A percentile compares a stretch with the other conserved stretches of the same genome.
These are phyloP conservation scores for Papilio aristodemus DNA, from an alignment of 1,140 invertebrate genomes.

Conservation along the genomic window DNA sequence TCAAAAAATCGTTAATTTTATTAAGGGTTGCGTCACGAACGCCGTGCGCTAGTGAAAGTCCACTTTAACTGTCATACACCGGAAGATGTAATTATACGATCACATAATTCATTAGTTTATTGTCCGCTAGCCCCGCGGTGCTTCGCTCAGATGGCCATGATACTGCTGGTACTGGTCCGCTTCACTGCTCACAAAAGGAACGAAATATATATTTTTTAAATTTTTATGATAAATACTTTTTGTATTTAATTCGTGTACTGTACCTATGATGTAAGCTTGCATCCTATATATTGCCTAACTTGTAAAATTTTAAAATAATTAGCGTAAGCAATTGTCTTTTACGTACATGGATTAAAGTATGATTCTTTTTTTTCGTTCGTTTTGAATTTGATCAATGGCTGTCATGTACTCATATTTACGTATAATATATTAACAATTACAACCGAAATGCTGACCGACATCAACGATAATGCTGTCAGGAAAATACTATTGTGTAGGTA, in stretches of 20 bases:
- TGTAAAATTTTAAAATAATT: no score
- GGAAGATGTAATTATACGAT: slow-evolving; percentile 9
- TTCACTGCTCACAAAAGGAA: neutral
- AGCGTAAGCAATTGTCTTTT: no score
- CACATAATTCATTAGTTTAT: slow-evolving; percentile 21
- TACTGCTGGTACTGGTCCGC: neutral
- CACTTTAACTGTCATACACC: neutral
- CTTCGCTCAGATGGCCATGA: neutral
- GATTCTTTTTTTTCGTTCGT: no score
- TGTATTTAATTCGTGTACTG: neutral
- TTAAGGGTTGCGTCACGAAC: slow-evolving; percentile 3
- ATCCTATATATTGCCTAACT: no score
- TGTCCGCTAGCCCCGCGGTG: neutral
- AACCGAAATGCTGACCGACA: no score
- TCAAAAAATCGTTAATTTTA: slow-evolving; percentile 16
- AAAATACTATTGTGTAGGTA: no score
- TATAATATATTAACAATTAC: no score
- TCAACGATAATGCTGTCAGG: no score
- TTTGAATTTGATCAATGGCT: no score
- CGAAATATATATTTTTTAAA: neutral
- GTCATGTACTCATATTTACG: no score
- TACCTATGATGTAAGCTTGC: no score
- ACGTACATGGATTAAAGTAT: no score
- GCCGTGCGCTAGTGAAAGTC: neutral
- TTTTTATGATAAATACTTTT: neutral